Evolutionary conservation across 2,797 vertebrate species (phyloP), one percentile per base, ranked within the genome.

Genomic region (Parotocinclus haroldoi): DNA sequence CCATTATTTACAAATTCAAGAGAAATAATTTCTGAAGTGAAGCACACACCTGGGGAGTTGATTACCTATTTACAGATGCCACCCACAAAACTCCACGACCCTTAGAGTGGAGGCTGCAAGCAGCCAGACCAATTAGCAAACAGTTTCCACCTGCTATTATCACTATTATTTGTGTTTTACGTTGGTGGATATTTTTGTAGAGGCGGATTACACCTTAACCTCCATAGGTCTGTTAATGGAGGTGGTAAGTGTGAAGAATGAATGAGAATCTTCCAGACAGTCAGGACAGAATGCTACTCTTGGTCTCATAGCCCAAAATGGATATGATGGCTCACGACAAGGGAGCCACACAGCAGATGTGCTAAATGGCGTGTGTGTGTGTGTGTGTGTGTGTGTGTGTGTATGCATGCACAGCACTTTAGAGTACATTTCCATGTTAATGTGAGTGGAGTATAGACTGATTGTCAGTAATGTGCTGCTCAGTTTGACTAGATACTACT

Each of bases 51-150:
- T 78, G 77, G 80, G 77, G 84, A 87, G 83, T 84, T 84, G 80
- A 86, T 87, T 85, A 86, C 84, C 81, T 89, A 84, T 89, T 87
- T 87, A 83, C 83, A 86, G 85, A 87, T 79, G 83, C 85, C 85
- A 84, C 85, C 85, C 85, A 87, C 85, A 81, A 84, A 86, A 85
- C 86, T 85, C 83, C 83, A 81, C 82, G 86, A 86, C 83, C 85
- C 85, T 84, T 80, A 66, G 75, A 84, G 79, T 79, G 79, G 84
- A 77, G 77, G 80, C 81, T 80, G 79, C 54, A 58, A 63, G 60
- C 75, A 79, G 72, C 79, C 75, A 82, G 80, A 69, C 80, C 78
- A 82, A 80, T 78, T 77, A 80, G 80, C 71, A 77, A 73, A 68
- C 71, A 76, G 71, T 71, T 76, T 69, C 76, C 73, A 66, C 71